Evolutionary conservation across 2,113 vertebrate genomes (phyloP).

Genomic region (Butorides virescens): DNA sequence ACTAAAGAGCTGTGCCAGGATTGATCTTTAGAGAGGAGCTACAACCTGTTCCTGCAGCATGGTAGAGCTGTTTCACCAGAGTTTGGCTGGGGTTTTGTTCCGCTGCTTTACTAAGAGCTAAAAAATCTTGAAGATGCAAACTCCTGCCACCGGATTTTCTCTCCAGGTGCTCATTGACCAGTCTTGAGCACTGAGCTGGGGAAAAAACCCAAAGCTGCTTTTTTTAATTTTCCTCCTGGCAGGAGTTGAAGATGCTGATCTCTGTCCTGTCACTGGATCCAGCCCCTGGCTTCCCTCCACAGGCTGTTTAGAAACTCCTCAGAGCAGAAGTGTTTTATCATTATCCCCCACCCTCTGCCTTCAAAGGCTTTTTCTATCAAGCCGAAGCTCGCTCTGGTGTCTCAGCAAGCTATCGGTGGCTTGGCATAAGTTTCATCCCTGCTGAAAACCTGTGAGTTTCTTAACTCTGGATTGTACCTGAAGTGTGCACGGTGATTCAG

Average conservation of each 20-base stretch:
- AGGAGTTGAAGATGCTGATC: background rate
- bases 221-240: background rate
- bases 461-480: background rate
- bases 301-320: background rate
- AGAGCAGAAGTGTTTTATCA: background rate
- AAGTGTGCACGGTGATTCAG: background rate
- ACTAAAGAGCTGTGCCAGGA: background rate
- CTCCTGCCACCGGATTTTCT: background rate
- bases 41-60: background rate
- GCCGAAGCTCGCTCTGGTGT: background rate
- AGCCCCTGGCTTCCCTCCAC: background rate
- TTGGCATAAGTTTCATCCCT: background rate
- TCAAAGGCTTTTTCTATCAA: background rate
- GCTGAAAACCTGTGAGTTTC: background rate
- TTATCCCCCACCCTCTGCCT: background rate
- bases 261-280: background rate
- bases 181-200: background rate
- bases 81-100: background rate
- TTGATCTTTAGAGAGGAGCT: background rate
- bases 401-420: background rate
- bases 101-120: background rate
- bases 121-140: background rate
- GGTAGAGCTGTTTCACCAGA: background rate
- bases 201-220: background rate
- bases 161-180: background rate